phyloP scores from a whole-genome alignment of 2,888 invertebrate species.

The Anorthoa munda region DNA sequence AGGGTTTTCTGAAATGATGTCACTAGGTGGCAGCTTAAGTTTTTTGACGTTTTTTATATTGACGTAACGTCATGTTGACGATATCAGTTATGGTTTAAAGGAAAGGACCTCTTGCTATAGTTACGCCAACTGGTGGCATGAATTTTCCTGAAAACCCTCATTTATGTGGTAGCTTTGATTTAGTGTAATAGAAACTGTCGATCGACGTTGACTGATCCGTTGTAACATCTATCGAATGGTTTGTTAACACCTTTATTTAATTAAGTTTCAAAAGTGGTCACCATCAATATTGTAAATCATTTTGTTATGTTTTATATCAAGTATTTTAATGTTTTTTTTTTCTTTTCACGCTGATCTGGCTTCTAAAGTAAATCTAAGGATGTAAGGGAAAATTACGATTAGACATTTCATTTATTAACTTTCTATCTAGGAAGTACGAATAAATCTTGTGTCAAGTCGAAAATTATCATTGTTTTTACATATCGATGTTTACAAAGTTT shows the following conservation, averaged over 20 bases:
- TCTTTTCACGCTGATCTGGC: conserved; percentile 47
- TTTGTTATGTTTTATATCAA: conserved; percentile 3
- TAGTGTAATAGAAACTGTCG: neutral
- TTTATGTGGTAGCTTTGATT: neutral
- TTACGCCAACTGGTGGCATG: no score
- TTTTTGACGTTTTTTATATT: no score
- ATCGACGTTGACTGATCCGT: neutral
- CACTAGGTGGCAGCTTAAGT: no score
- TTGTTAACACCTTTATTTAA: neutral
- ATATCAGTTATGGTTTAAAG: no score
- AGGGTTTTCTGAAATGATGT: no score
- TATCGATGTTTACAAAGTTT: conserved; percentile 25
- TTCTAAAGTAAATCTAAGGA: conserved; percentile 35
- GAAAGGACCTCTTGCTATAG: no score
- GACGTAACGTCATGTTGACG: no score
- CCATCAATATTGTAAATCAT: conserved; percentile 7
- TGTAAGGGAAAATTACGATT: conserved; percentile 25
- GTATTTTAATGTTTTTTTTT: conserved; percentile 31
- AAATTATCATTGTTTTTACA: conserved; percentile 36
- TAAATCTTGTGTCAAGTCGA: neutral
- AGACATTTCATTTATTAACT: conserved; percentile 3
- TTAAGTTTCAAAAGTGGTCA: conserved; percentile 4
- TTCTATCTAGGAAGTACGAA: neutral
- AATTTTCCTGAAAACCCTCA: no score
- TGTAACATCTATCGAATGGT: neutral